phyloP scores from a whole-genome alignment of 2,888 invertebrate genomes.

The Lathronympha strigana region DNA sequence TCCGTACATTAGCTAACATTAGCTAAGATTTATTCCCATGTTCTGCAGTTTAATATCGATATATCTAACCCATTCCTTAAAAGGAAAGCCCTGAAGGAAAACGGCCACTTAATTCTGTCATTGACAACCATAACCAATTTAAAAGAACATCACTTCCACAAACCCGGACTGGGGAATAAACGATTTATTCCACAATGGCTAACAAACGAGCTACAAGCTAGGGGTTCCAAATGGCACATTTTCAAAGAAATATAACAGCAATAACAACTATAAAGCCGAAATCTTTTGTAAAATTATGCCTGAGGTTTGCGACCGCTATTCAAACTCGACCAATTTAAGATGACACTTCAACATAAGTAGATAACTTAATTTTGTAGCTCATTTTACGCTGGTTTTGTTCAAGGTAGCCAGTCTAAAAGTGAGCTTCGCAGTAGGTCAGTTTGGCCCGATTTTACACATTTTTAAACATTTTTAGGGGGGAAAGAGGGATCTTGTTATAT shows the following conservation, averaged over 20 bases:
- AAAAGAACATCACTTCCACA: slow-evolving; percentile 10
- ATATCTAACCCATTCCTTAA: too few relatives aligned
- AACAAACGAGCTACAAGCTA: slow-evolving; percentile 39
- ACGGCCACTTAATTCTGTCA: slow-evolving; percentile 2
- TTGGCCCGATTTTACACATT: neutral
- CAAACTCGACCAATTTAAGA: slow-evolving; percentile 16
- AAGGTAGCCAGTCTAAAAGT: slow-evolving; percentile 12
- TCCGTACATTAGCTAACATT: too few relatives aligned
- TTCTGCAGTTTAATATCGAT: too few relatives aligned
- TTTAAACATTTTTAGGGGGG: neutral
- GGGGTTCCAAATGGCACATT: slow-evolving; percentile 42
- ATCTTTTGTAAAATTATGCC: slow-evolving; percentile 42
- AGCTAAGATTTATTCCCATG: too few relatives aligned
- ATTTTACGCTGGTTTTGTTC: neutral
- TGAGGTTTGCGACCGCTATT: slow-evolving; percentile 41
- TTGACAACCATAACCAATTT: slow-evolving; percentile 12
- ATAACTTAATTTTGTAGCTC: neutral
- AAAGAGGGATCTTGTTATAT: slow-evolving; percentile 4
- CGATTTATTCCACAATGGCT: slow-evolving; percentile 34
- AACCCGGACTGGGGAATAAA: slow-evolving; percentile 18
- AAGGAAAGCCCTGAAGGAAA: neutral
- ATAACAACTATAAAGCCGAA: slow-evolving; percentile 42
- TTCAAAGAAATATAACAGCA: slow-evolving; percentile 44
- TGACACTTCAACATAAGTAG: neutral
- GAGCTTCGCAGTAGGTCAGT: slow-evolving; percentile 9